Evolutionary conservation across 1,140 invertebrate genomes (phyloP).

Genomic region (Philotrypesis tridentata): DNA sequence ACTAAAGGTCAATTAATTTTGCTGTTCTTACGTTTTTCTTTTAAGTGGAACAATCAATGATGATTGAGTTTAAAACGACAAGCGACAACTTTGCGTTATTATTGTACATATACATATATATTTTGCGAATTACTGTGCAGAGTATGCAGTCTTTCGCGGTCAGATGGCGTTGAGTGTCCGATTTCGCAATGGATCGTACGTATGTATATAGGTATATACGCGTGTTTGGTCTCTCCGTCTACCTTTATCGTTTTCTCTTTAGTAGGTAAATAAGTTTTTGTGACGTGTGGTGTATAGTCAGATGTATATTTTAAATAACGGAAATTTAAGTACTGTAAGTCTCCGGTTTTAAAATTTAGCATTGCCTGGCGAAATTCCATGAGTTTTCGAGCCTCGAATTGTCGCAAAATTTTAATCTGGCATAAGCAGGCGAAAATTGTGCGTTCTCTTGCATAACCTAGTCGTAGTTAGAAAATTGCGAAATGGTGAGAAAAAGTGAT

Average conservation of each 20-base stretch:
- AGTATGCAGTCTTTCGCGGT: not conserved
- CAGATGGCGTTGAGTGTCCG: not conserved
- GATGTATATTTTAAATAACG: not conserved
- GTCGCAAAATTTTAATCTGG: not conserved
- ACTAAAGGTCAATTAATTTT: too few relatives aligned
- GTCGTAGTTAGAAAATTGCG: not conserved
- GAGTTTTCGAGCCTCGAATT: not conserved
- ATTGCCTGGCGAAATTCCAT: not conserved
- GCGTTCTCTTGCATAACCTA: not conserved
- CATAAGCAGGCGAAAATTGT: not conserved
- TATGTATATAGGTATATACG: not conserved
- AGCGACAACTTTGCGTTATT: too few relatives aligned
- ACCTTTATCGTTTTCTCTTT: not conserved
- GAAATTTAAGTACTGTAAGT: not conserved
- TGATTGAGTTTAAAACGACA: too few relatives aligned
- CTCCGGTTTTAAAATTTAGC: not conserved
- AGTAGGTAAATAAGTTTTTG: not conserved
- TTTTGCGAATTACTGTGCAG: not conserved
- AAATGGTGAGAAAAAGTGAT: not conserved
- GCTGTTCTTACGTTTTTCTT: too few relatives aligned
- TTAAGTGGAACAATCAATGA: too few relatives aligned
- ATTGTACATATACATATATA: too few relatives aligned
- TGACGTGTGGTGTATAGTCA: not conserved
- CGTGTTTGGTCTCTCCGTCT: not conserved
- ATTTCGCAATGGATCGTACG: too few relatives aligned